Conservation (phyloP, 2,797 vertebrate genomes). For the Naso thynnoides region DNA sequence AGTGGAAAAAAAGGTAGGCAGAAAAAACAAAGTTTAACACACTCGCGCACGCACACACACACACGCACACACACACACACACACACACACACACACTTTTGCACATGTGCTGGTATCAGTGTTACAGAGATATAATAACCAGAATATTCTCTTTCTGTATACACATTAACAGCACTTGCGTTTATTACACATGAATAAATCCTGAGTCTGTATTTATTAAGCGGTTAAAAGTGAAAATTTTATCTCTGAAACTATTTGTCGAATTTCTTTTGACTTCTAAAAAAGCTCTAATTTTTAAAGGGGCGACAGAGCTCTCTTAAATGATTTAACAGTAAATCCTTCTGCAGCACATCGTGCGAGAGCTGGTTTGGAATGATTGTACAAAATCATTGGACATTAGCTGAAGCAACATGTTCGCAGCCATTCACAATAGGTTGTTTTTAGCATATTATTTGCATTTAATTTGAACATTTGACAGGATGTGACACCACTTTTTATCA, state of each 20-base stretch:
- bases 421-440: conserved; percentile 8
- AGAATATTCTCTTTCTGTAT: conserved; percentile 12
- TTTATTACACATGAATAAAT: not conserved
- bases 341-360: not conserved
- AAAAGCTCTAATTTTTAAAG: not conserved
- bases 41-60: conserved; percentile 37
- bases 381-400: not conserved
- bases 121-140: conserved; percentile 21
- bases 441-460: not conserved
- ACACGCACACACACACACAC: conserved; percentile 40
- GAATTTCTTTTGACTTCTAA: not conserved
- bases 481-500: conserved; percentile 4
- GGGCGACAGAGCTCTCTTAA: not conserved
- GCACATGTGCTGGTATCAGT: conserved; percentile 17
- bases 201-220: not conserved
- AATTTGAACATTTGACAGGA: conserved; percentile 13
- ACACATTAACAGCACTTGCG: conserved; percentile 13
- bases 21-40: conserved; percentile 13
- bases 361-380: not conserved
- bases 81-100: conserved; percentile 48
- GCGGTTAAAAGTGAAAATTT: not conserved
- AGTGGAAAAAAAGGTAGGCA: conserved; percentile 69
- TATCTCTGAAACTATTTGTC: not conserved
- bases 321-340: not conserved
- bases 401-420: not conserved